These are phyloP conservation scores for Hydrotaea cyrtoneurina DNA, from an alignment of 2,888 invertebrate species.

Conservation along the genomic window DNA sequence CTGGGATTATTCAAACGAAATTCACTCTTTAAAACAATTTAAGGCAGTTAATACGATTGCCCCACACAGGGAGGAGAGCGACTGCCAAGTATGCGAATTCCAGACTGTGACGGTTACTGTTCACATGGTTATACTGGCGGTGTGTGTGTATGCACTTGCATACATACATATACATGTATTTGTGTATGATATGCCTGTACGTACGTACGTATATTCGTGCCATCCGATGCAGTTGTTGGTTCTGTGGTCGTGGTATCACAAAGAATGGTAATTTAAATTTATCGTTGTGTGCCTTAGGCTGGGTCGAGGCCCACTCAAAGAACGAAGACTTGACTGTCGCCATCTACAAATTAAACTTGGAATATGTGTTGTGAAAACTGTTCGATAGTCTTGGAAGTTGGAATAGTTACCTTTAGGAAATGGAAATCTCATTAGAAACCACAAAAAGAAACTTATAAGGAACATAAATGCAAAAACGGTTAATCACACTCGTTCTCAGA, in stretches of 20 bases:
- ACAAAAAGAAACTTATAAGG: no score
- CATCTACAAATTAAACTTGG: no score
- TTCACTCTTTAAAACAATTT: conserved; percentile 1
- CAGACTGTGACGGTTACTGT: conserved; percentile 5
- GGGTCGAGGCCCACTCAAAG: no score
- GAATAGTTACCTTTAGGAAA: no score
- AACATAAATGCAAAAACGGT: no score
- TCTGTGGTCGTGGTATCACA: conserved; percentile 1
- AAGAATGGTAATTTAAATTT: conserved; percentile 46
- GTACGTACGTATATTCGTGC: not conserved
- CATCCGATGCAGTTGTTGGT: conserved; percentile 5
- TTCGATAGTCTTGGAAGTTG: no score
- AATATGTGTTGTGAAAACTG: no score
- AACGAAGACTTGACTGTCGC: no score
- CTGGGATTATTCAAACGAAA: not conserved
- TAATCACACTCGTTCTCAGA: no score
- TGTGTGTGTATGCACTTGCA: not conserved
- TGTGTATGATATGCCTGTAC: not conserved
- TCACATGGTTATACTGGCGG: not conserved
- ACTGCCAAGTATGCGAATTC: not conserved
- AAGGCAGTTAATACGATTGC: not conserved
- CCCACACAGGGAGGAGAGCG: not conserved
- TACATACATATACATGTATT: not conserved
- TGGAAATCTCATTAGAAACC: no score
- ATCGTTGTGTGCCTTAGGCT: not conserved